A percentile compares a stretch with the other conserved stretches of the same genome.
Conservation (phyloP, 1,140 invertebrate species). For the Hylaeus anthracinus region DNA sequence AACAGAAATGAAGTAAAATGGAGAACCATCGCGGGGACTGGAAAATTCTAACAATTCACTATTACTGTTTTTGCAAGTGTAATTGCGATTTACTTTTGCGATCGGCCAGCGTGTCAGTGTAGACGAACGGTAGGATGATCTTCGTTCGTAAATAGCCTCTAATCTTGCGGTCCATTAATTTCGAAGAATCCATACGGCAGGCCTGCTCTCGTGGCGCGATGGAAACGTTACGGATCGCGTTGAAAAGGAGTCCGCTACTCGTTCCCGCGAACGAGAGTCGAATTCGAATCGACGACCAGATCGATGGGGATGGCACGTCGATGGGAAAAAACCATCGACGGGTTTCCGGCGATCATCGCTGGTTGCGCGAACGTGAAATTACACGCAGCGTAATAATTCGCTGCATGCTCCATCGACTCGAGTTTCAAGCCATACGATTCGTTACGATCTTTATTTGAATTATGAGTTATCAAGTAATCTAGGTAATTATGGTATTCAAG, state of each 20-base stretch:
- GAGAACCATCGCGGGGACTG: no score
- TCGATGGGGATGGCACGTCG: constrained; percentile 24
- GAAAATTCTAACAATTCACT: neutral
- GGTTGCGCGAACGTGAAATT: neutral
- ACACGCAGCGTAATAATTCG: neutral
- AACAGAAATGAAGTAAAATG: no score
- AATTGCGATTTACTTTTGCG: constrained; percentile 25
- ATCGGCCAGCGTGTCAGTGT: constrained; percentile 34
- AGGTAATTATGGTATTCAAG: no score
- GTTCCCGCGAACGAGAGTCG: constrained; percentile 52
- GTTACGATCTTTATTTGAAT: no score
- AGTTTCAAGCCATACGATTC: no score
- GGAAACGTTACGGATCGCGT: constrained; percentile 42
- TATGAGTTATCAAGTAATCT: no score
- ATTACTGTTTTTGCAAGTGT: neutral
- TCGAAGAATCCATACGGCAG: constrained; percentile 64
- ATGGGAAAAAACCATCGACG: constrained; percentile 57
- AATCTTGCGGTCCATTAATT: constrained; percentile 72
- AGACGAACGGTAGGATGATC: neutral
- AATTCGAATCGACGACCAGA: constrained; percentile 69
- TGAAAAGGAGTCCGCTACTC: constrained; percentile 36
- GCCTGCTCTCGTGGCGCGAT: constrained; percentile 23
- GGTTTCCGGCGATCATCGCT: constrained; percentile 39
- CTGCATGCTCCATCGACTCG: constrained; percentile 8
- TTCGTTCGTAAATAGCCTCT: constrained; percentile 52